These are phyloP conservation scores for Acronicta psi DNA, from an alignment of 2,888 invertebrate genomes.

Conservation along the genomic window DNA sequence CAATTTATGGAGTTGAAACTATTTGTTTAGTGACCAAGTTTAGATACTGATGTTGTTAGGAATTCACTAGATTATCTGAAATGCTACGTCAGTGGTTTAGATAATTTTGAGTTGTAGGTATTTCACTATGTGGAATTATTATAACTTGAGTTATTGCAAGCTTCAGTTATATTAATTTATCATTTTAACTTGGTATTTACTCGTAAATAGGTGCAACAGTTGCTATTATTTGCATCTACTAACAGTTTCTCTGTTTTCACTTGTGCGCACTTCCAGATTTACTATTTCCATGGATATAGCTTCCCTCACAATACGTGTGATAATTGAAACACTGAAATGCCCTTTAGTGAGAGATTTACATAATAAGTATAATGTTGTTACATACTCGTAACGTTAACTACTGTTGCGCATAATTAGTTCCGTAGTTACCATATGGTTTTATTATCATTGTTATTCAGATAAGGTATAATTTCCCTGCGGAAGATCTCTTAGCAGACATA, in stretches of 20 bases:
- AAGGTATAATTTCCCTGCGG: not conserved
- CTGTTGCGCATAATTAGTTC: slow-evolving; percentile 30
- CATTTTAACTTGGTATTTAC: not conserved
- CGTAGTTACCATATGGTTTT: slow-evolving; percentile 13
- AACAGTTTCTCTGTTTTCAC: too few relatives aligned
- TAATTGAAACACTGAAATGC: slow-evolving; percentile 52
- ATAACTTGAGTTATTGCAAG: slow-evolving; percentile 7
- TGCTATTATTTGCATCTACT: too few relatives aligned
- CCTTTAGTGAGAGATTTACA: slow-evolving; percentile 52
- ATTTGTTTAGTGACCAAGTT: slow-evolving; percentile 53
- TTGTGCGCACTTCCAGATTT: slow-evolving; percentile 11
- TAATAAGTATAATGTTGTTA: slow-evolving; percentile 47
- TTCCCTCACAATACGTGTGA: slow-evolving; percentile 38
- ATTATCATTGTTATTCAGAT: slow-evolving; percentile 27
- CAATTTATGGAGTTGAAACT: slow-evolving; percentile 53
- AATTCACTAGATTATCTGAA: slow-evolving; percentile 29
- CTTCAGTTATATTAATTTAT: slow-evolving; percentile 5
- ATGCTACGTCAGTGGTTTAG: slow-evolving; percentile 10
- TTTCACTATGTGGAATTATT: slow-evolving; percentile 7
- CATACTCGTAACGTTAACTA: slow-evolving; percentile 34
- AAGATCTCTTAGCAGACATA: not conserved
- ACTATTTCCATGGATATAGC: slow-evolving; percentile 16
- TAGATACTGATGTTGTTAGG: slow-evolving; percentile 21
- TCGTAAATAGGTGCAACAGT: too few relatives aligned
- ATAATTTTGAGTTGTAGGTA: slow-evolving; percentile 11